These are phyloP conservation scores for Harmothoe impar DNA, from an alignment of 2,888 invertebrate species.

Conservation along the genomic window DNA sequence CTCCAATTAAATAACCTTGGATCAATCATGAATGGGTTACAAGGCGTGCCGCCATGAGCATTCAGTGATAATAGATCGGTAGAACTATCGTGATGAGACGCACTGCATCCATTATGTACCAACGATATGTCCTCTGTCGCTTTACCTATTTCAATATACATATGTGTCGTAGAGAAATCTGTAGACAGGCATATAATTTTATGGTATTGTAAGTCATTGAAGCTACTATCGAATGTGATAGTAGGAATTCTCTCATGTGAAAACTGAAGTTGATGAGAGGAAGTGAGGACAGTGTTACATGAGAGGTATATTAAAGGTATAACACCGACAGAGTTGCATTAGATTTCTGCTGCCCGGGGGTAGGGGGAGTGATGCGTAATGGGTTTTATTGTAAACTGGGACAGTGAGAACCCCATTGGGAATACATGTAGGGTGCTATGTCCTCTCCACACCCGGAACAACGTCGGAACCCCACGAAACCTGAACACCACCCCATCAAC, in stretches of 20 bases:
- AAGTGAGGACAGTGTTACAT: neutral
- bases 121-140: too few species aligned
- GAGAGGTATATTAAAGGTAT: neutral
- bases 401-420: neutral
- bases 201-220: too few species aligned
- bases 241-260: neutral
- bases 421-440: neutral
- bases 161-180: too few species aligned
- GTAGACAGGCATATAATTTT: too few species aligned
- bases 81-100: too few species aligned
- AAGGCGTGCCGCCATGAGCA: too few species aligned
- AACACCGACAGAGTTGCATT: neutral
- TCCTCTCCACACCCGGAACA: neutral
- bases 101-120: too few species aligned
- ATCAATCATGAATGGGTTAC: too few species aligned
- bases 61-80: too few species aligned
- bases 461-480: neutral
- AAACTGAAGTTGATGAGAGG: neutral
- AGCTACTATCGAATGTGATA: too few species aligned
- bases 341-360: neutral
- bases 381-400: neutral
- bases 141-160: too few species aligned
- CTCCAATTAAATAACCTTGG: too few species aligned
- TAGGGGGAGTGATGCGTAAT: neutral
- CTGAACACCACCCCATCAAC: slow-evolving; percentile 14